Percentiles rank a stretch among this genome's conserved stretches.
phyloP scores from a whole-genome alignment of 2,113 vertebrate species.

The Natator depressus region DNA sequence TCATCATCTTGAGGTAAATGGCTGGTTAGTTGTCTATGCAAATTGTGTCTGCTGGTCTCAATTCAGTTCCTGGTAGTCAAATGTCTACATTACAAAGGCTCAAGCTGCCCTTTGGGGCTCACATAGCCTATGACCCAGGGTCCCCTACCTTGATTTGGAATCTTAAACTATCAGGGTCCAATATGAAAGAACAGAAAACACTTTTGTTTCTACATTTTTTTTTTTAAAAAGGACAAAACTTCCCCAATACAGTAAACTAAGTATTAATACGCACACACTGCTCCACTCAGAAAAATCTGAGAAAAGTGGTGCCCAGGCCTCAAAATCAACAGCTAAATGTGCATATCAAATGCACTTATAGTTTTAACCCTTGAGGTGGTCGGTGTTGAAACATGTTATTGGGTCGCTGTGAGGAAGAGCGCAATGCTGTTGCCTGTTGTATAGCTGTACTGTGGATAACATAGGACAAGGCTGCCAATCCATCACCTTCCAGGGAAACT shows the following conservation, averaged over 20 bases:
- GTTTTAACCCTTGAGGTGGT: background rate
- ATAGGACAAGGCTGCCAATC: background rate
- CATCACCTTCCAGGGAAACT: accelerated
- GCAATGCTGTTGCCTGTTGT: background rate
- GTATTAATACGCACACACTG: background rate
- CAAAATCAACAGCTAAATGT: background rate
- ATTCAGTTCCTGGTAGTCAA: accelerated
- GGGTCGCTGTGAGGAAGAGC: background rate
- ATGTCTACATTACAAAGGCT: background rate
- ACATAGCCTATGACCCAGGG: background rate
- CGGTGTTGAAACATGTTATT: background rate
- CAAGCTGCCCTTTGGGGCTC: too few relatives aligned
- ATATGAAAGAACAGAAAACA: background rate
- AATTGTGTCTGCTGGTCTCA: background rate
- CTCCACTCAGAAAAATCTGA: background rate
- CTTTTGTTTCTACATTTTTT: background rate
- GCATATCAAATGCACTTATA: background rate
- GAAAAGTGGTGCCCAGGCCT: background rate
- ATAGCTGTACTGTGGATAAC: background rate
- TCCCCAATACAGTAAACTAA: background rate
- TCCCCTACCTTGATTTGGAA: background rate
- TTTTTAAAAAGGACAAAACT: background rate
- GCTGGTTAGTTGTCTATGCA: background rate
- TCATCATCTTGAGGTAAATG: background rate
- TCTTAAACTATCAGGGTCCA: background rate